These are phyloP conservation scores for Callipepla californica DNA, from an alignment of 2,113 vertebrate genomes.

Conservation along the genomic window DNA sequence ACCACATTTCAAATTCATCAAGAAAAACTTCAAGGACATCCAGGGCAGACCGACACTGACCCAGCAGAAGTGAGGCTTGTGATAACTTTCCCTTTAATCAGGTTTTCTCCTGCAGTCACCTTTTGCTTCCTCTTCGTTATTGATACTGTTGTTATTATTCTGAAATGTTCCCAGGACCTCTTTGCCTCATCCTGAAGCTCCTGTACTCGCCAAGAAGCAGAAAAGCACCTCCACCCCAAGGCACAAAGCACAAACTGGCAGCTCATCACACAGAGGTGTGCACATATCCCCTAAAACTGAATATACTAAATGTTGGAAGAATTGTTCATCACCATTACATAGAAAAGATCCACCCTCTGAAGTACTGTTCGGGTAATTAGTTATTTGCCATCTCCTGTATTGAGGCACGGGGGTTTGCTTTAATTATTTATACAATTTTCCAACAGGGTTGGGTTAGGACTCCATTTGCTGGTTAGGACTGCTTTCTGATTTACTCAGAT, in stretches of 20 bases:
- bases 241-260: neutral
- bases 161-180: neutral
- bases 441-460: neutral
- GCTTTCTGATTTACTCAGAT: neutral
- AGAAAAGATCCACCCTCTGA: neutral
- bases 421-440: neutral
- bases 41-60: neutral
- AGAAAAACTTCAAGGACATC: slow-evolving; percentile 13
- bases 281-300: neutral
- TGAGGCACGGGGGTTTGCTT: neutral
- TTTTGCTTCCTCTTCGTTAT: neutral
- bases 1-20: slow-evolving; percentile 23
- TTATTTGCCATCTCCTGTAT: neutral
- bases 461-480: neutral
- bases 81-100: slow-evolving; percentile 1
- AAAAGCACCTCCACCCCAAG: neutral
- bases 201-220: neutral
- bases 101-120: neutral
- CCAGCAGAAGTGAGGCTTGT: neutral
- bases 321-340: neutral
- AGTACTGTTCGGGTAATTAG: neutral
- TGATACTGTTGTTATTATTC: neutral
- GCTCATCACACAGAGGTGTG: accelerated
- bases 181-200: neutral
- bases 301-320: neutral